Conservation (phyloP, 2,113 vertebrate species). For the Sapayoa aenigma region DNA sequence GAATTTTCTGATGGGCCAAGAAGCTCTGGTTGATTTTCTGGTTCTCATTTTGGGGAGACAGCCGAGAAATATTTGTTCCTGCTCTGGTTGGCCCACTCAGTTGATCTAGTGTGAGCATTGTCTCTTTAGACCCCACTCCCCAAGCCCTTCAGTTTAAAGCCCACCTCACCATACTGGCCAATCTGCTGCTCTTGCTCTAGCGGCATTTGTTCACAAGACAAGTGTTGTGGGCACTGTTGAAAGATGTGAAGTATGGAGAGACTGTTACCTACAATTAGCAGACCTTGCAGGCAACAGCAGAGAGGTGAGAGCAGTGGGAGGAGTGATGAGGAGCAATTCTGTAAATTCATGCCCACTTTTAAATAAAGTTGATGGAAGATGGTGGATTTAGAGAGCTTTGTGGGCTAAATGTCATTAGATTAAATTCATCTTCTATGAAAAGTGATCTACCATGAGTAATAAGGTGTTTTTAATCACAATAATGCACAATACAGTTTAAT, state of each 20-base stretch:
- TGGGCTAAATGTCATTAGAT: neutral
- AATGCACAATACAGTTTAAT: constrained; percentile 3
- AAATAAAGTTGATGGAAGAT: neutral
- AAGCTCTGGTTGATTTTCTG: neutral
- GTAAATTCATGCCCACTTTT: constrained; percentile 66
- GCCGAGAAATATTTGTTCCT: neutral
- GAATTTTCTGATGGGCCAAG: neutral
- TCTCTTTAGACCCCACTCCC: neutral
- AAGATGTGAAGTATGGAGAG: constrained; percentile 80
- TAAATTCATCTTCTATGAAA: neutral
- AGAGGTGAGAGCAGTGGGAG: constrained; percentile 82
- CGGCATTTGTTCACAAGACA: constrained; percentile 75
- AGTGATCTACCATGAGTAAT: neutral
- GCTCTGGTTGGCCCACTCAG: neutral
- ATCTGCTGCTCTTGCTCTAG: neutral
- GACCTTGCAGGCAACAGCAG: constrained; percentile 79
- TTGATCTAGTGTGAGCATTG: neutral
- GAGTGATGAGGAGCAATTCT: constrained; percentile 85
- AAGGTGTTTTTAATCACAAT: constrained; percentile 34
- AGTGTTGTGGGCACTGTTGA: constrained; percentile 77
- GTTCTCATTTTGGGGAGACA: neutral
- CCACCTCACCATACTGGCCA: neutral
- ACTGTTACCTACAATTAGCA: constrained; percentile 83
- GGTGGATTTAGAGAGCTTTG: constrained; percentile 8
- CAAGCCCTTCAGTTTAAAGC: neutral